Base-by-base conservation (phyloP, 2,113 vertebrate genomes). In the Ivindomyrus marchei region DNA sequence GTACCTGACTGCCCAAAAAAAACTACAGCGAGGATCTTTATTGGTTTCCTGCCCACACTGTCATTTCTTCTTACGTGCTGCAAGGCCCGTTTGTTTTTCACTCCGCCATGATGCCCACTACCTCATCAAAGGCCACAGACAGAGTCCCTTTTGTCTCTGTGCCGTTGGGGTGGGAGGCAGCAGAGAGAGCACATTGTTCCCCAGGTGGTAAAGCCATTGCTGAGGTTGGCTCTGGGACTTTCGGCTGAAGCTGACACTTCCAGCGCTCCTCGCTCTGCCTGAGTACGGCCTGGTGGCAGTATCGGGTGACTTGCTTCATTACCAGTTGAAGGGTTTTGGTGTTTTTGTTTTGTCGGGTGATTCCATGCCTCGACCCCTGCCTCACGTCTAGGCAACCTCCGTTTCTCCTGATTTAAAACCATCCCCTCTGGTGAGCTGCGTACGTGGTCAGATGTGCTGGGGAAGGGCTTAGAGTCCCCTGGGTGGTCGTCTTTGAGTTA, bases 11-110 rank as follows among this genome's bases (percentile, higher is more conserved):
- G 47, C 27, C 13, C 45, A 86, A 39, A 31, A 62, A 62, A 74
- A 84, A 70, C 52, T 24, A 52, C 49, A 77, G 39, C 27, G 13
- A 66, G 36, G 17, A 66, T 77, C 62, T 52, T 88, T 77, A n/a
- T 52, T 13, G 27, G 66, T 90, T 88, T 88, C 58, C 85, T 80
- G 47, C 36, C 52, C 21, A n/a, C 46, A 49, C 1, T 96, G 95
- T 92, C 95, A 95, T 96, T 94, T 95, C 93, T 94, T 45, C 92
- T 92, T 92, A 95, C 95, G 53, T 47, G 10, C 11, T 27, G 85
- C 89, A 80, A 88, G 58, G 66, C 11, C 53, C 84, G 4, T 90
- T 88, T 88, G 89, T 88, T 56, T 45, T 80, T 66, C 9, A 21
- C 52, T 46, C 47, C 15, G 47, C 62, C 19, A 39, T 49, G 49